Evolutionary conservation across 2,113 vertebrate genomes (phyloP).

Genomic region (Rhegmatorhina hoffmannsi): DNA sequence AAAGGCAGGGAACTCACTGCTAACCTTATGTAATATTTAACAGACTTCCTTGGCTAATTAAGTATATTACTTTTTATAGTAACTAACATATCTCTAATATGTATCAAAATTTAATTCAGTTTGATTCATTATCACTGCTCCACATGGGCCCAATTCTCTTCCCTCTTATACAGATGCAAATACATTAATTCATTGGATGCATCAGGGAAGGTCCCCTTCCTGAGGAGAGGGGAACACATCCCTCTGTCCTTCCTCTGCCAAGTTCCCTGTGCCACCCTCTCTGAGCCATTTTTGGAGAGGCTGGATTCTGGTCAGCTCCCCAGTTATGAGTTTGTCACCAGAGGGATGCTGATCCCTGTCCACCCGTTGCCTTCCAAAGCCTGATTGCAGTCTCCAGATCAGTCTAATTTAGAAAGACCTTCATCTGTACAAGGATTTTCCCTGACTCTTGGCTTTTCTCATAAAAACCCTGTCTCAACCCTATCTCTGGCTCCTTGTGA

Average conservation of each 20-base stretch:
- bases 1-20: not conserved
- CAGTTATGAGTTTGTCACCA: not conserved
- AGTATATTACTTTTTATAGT: slow-evolving; percentile 55
- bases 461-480: not conserved
- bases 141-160: not conserved
- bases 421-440: not conserved
- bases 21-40: slow-evolving; percentile 65
- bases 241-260: not conserved
- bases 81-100: slow-evolving; percentile 2
- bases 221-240: not conserved
- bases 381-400: fast-evolving
- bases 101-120: slow-evolving; percentile 48
- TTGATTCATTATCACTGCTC: not conserved
- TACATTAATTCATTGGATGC: not conserved
- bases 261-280: not conserved
- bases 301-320: not conserved
- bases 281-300: not conserved
- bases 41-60: slow-evolving; percentile 57
- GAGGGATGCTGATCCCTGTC: not conserved
- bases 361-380: fast-evolving
- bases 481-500: not conserved
- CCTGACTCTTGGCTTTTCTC: not conserved
- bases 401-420: not conserved
- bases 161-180: not conserved
- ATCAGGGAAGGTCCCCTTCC: not conserved